Evolutionary conservation across 23 tunicate genomes (phyloP).

Genomic region (Styela clava): DNA sequence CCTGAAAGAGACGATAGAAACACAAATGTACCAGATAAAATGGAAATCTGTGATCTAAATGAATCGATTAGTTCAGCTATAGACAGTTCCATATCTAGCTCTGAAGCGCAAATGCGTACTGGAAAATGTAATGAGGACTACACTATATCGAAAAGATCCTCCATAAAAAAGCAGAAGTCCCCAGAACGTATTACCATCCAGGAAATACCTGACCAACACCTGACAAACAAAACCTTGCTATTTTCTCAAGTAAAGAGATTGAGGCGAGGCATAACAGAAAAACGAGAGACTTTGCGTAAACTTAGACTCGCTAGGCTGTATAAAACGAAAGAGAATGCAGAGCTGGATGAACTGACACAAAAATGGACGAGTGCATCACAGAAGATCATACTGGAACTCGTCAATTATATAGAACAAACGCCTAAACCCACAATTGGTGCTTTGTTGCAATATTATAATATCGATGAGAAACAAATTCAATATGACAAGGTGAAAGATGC

Average conservation of each 20-base stretch:
- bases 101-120: too few relatives aligned
- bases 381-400: background rate
- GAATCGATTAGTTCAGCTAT: too few relatives aligned
- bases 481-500: background rate
- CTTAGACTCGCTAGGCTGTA: background rate
- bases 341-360: background rate
- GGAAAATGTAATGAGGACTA: too few relatives aligned
- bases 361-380: background rate
- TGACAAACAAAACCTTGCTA: background rate
- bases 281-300: background rate
- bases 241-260: background rate
- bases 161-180: too few relatives aligned
- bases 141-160: too few relatives aligned
- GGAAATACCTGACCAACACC: too few relatives aligned
- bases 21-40: too few relatives aligned
- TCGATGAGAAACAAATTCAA: background rate
- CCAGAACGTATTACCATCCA: too few relatives aligned
- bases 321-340: background rate
- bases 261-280: background rate
- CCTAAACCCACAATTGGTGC: background rate
- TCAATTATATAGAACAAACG: background rate
- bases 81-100: too few relatives aligned
- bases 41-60: too few relatives aligned
- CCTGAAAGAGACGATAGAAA: too few relatives aligned
- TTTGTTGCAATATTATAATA: background rate